Base-by-base conservation (phyloP, 2,113 vertebrate species). In the Eupsittula cactorum region DNA sequence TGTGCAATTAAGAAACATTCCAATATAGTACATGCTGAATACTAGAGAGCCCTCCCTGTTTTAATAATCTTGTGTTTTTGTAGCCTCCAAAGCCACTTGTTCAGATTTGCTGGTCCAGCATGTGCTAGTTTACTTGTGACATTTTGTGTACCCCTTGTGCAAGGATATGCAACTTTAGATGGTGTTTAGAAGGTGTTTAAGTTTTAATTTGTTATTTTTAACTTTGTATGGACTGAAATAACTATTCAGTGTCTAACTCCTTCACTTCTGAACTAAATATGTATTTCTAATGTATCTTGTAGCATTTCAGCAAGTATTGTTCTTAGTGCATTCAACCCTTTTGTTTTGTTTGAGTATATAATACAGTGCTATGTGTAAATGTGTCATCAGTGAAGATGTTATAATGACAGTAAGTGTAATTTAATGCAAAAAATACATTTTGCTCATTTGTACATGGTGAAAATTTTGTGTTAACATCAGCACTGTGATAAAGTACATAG, bases 71-170 rank as follows among this genome's bases (percentile, higher is more conserved):
- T 73, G 8, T 60, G 9, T 24, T 74, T 74, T 95, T 63, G 23
- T 27, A 57, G 16, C 33, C 44, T 63, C 7, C 47, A 39, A 59
- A 93, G 27, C 13, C 27, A 20, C 13, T 74, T 0, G 0, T 70
- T 89, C 46, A 82, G 23, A 46, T 91, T 64, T 88, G 49, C 29
- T 91, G 50, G 7, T 63, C 25, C 77, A 16, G 10, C 2, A 3
- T 80, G 13, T 28, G 3, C 73, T 89, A 41, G n/a, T 88, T 87
- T 62, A 42, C 20, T 55, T 65, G 17, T 39, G 49, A 73, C 1
- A 0, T 68, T 93, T 82, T 68, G 24, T 68, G 23, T 7, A 27
- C 4, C 7, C 4, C 24, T 80, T 88, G 39, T 57, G n/a, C 35
- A 69, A 65, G 15, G 46, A 16, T 69, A 12, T 50, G 16, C 24